Percentiles rank a stretch among this genome's conserved stretches.
These are phyloP conservation scores for Chaunax sp. DNA, from an alignment of 2,797 vertebrate genomes.

Conservation along the genomic window DNA sequence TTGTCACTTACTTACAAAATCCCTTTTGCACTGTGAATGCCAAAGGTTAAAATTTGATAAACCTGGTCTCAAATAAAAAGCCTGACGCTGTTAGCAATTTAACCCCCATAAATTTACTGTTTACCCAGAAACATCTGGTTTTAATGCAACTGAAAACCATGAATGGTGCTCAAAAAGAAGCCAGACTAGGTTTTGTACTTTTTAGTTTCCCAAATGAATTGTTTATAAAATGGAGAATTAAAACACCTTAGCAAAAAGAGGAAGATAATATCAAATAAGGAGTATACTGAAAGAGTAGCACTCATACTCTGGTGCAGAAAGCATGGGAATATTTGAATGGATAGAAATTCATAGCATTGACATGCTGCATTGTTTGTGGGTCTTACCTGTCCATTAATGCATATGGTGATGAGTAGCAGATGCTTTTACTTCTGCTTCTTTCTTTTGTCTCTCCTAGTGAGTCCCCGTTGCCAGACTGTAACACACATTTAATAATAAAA, in stretches of 20 bases:
- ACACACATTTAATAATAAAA: slow-evolving; percentile 53
- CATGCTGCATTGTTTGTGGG: neutral
- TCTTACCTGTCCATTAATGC: slow-evolving; percentile 87
- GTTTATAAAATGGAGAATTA: neutral
- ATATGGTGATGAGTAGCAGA: slow-evolving; percentile 81
- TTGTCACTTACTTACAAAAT: slow-evolving; percentile 10
- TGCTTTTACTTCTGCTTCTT: slow-evolving; percentile 86
- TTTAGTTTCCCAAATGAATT: neutral
- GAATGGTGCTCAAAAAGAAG: neutral
- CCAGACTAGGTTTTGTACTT: neutral
- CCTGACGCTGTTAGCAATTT: neutral
- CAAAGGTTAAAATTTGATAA: slow-evolving; percentile 13
- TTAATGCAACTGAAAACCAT: neutral
- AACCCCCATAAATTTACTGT: neutral
- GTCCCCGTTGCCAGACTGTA: slow-evolving; percentile 82
- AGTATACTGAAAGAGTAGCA: neutral
- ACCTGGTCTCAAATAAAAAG: slow-evolving; percentile 10
- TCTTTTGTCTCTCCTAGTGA: slow-evolving; percentile 81
- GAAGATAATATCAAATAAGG: neutral
- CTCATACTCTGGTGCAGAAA: neutral
- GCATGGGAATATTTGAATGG: neutral
- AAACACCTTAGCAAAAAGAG: neutral
- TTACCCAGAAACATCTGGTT: neutral
- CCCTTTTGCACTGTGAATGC: neutral
- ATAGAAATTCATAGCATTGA: neutral